These are phyloP conservation scores for Odobenus rosmarus DNA, from an alignment of 2,113 vertebrate species.

Conservation along the genomic window DNA sequence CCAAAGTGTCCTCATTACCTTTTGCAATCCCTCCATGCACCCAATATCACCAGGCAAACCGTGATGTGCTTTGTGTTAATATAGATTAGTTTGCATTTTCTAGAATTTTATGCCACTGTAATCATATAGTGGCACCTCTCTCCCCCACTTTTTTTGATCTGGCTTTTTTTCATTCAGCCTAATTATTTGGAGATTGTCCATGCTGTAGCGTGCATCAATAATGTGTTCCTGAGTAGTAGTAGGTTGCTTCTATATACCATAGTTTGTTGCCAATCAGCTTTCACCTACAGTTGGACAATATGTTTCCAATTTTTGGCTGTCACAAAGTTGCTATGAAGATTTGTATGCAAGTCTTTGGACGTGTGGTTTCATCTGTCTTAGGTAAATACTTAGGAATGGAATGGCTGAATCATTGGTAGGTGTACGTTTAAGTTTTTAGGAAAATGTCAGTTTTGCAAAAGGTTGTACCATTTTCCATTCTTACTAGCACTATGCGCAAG, in stretches of 20 bases:
- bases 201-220: neutral
- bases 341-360: neutral
- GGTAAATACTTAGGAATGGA: neutral
- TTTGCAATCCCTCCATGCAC: neutral
- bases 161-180: neutral
- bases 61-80: neutral
- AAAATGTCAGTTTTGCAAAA: neutral
- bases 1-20: neutral
- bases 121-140: neutral
- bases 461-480: neutral
- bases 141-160: neutral
- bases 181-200: neutral
- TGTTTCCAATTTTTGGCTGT: neutral
- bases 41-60: neutral
- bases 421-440: neutral
- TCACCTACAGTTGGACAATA: neutral
- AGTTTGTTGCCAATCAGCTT: neutral
- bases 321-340: neutral
- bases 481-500: neutral
- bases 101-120: conserved; percentile 21
- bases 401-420: neutral
- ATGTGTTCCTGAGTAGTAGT: neutral
- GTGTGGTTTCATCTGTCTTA: neutral
- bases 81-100: neutral
- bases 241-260: neutral